These are phyloP conservation scores for Excalfactoria chinensis DNA, from an alignment of 2,113 vertebrate species.

Conservation along the genomic window DNA sequence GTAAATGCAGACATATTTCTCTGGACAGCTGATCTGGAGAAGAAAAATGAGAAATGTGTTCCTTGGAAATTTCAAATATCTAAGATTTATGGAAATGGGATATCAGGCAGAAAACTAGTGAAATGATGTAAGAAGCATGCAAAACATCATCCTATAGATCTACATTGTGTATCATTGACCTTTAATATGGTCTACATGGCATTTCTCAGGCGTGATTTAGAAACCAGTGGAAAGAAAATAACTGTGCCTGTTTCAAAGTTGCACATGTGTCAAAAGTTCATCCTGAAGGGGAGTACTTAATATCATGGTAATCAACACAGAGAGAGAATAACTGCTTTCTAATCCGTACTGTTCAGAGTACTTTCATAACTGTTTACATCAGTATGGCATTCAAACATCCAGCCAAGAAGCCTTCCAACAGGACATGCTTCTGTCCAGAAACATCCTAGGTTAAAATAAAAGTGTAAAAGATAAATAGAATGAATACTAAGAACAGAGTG, in stretches of 20 bases:
- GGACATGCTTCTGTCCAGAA: neutral
- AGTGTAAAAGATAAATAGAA: neutral
- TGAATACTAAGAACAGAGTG: neutral
- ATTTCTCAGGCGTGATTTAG: neutral
- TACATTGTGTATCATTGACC: neutral
- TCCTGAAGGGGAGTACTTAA: neutral
- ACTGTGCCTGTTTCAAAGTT: neutral
- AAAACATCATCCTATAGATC: neutral
- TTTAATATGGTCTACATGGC: fast-evolving
- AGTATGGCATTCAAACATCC: neutral
- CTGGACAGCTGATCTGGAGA: neutral
- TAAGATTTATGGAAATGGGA: neutral
- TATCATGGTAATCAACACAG: neutral
- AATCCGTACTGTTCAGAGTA: neutral
- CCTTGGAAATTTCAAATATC: neutral
- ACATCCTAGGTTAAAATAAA: neutral
- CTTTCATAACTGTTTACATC: neutral
- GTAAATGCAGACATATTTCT: neutral
- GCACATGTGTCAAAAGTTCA: neutral
- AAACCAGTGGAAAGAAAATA: neutral
- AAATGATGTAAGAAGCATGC: neutral
- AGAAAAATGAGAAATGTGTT: neutral
- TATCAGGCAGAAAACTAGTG: neutral
- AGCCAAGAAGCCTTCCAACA: neutral
- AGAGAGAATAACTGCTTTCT: neutral